Evolutionary conservation across 92 coral and sea anemone genomes (phyloP), one percentile per base, ranked within the genome.

Genomic region (Palythoa caribaeorum): DNA sequence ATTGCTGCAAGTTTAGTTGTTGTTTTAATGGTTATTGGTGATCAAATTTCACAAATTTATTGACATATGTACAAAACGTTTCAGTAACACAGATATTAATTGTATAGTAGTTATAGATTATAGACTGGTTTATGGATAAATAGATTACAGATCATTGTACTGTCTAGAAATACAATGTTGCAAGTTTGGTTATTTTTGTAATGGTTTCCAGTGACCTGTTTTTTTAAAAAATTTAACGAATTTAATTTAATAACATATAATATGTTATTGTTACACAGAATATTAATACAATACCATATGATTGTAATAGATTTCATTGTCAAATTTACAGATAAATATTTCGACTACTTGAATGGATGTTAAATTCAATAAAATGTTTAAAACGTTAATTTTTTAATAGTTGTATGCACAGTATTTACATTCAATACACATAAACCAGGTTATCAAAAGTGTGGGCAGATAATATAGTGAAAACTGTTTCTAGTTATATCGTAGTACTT

Each of bases 251-350:
- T 72, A 84, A 38, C 52, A 71, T 72, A 71, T 54, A 84, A 53
- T 84, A 52, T 84, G 73, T 84, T 84, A 77, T 71, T 71, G 79
- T 84, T 84, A 84, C 88, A 84, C 88, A 71, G 88, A 84, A 84
- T 84, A 71, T 71, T 84, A 84, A 84, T 71, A 84, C 79, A 71
- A 50, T 50, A 71, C 50, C 52, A 77, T 84, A 71, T 72, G 88
- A 71, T 19, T 84, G 79, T 84, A 84, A 35, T 69, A 69, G 38
- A 69, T 69, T 69, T 69, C 88, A 71, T 55, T 84, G 47, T 84
- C 88, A 84, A 84, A 71, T 84, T 84, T 84, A 84, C 88, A 84
- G 80, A 84, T 84, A 73, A 72, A 84, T 84, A 84, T 84, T 59
- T 84, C 47, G 52, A 84, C 88, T 84, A 84, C 68, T 69, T 83